Percentiles rank a stretch among this genome's conserved stretches.
Conservation (phyloP, 1,140 invertebrate species). For the Drosophila busckii region DNA sequence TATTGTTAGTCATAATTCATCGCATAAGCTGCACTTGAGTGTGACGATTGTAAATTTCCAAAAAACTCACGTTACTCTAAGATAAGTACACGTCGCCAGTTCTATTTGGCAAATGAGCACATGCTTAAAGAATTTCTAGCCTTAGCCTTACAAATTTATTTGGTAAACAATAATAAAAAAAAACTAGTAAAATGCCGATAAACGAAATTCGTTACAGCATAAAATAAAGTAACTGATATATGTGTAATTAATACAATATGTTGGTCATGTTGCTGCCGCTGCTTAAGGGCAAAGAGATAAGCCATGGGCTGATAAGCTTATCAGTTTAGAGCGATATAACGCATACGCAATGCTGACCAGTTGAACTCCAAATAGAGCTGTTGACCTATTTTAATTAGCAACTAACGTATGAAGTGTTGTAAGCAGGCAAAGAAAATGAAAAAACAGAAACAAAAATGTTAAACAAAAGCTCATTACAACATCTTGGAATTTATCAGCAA, state of each 20-base stretch:
- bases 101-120: slow-evolving; percentile 44
- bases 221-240: background rate
- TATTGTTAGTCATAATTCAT: slow-evolving; percentile 5
- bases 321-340: background rate
- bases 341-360: background rate
- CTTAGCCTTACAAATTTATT: slow-evolving; percentile 35
- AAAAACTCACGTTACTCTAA: slow-evolving; percentile 47
- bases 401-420: too few relatives aligned
- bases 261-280: background rate
- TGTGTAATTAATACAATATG: slow-evolving; percentile 6
- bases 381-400: too few relatives aligned
- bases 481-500: slow-evolving; percentile 48
- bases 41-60: slow-evolving; percentile 11
- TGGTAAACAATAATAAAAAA: slow-evolving; percentile 22
- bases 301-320: background rate
- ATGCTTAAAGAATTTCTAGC: slow-evolving; percentile 47
- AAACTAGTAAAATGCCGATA: slow-evolving; percentile 17
- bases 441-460: background rate
- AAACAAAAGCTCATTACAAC: slow-evolving; percentile 44
- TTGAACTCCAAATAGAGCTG: background rate
- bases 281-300: background rate
- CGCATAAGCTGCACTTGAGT: slow-evolving; percentile 1
- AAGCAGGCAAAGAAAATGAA: background rate
- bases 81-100: slow-evolving; percentile 15
- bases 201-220: slow-evolving; percentile 1